phyloP scores from a whole-genome alignment of 2,888 invertebrate genomes.

The Cryptosula pallasiana region DNA sequence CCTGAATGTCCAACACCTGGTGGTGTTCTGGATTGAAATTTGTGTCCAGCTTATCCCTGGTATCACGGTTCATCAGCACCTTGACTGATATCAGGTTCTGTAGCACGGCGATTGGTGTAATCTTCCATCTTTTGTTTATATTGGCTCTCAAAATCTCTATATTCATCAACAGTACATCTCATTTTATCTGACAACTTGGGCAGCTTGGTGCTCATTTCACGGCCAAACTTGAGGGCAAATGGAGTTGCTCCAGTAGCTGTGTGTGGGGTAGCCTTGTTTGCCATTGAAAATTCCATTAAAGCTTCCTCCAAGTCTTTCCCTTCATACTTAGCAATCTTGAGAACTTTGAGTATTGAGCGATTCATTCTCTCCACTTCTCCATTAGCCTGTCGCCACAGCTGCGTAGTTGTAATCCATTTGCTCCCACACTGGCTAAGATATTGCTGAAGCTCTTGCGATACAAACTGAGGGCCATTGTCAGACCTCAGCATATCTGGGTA shows the following conservation, averaged over 20 bases:
- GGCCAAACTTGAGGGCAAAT: conserved; percentile 28
- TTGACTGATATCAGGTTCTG: too few species aligned
- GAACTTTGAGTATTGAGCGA: conserved; percentile 29
- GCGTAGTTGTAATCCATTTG: conserved; percentile 28
- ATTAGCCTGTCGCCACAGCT: conserved; percentile 31
- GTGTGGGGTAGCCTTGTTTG: conserved; percentile 30
- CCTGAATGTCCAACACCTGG: not conserved
- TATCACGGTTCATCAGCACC: too few species aligned
- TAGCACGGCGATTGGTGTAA: too few species aligned
- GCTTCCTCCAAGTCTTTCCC: conserved; percentile 27
- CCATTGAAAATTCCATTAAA: too few species aligned
- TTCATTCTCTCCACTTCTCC: conserved; percentile 32
- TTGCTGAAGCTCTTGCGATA: conserved; percentile 27
- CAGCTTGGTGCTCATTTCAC: conserved; percentile 28
- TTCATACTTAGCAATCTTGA: conserved; percentile 30
- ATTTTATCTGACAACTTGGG: conserved; percentile 28
- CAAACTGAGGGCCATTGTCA: too few species aligned
- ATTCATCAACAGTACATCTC: too few species aligned
- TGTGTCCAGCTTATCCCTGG: too few species aligned
- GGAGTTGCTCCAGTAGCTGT: conserved; percentile 29
- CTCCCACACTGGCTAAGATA: conserved; percentile 29
- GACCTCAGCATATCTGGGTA: conserved; percentile 29
- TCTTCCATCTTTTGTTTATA: too few species aligned
- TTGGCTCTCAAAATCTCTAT: too few species aligned
- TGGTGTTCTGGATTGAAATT: too few species aligned